Percentiles rank a stretch among this genome's conserved stretches.
Evolutionary conservation across 2,797 vertebrate species (phyloP).

Genomic region (Neosalanx taihuensis): DNA sequence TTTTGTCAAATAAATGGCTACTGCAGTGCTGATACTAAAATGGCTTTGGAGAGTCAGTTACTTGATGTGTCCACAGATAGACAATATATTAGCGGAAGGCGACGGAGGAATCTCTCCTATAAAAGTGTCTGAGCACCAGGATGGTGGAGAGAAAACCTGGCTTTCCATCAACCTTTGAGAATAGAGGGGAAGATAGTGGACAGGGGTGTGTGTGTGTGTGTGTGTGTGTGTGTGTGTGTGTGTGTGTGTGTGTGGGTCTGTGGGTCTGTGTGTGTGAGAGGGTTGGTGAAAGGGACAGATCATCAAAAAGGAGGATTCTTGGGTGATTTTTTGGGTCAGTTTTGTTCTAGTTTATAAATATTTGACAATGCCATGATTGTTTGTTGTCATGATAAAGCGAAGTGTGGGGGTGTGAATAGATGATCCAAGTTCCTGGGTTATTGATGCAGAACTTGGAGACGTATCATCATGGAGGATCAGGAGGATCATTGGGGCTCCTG

Average conservation of each 20-base stretch:
- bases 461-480: slow-evolving; percentile 54
- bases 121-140: slow-evolving; percentile 46
- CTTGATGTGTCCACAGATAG: slow-evolving; percentile 36
- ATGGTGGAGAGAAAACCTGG: slow-evolving; percentile 9
- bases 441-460: slow-evolving; percentile 37
- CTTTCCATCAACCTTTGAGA: slow-evolving; percentile 30
- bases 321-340: slow-evolving; percentile 34
- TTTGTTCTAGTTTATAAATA: slow-evolving; percentile 42
- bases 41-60: slow-evolving; percentile 44
- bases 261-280: neutral
- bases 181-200: slow-evolving; percentile 32
- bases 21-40: slow-evolving; percentile 40
- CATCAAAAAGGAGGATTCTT: slow-evolving; percentile 42
- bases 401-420: slow-evolving; percentile 22
- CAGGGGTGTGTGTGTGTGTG: neutral
- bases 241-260: neutral
- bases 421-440: slow-evolving; percentile 35
- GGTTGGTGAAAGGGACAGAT: slow-evolving; percentile 14
- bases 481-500: slow-evolving; percentile 26
- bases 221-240: neutral
- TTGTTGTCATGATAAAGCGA: slow-evolving; percentile 31
- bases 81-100: slow-evolving; percentile 25
- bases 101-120: slow-evolving; percentile 32
- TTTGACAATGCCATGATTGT: slow-evolving; percentile 37
- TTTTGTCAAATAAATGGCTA: slow-evolving; percentile 40